Percentiles rank a stretch among this genome's conserved stretches.
These are phyloP conservation scores for Andrena camellia DNA, from an alignment of 2,888 invertebrate genomes.

Conservation along the genomic window DNA sequence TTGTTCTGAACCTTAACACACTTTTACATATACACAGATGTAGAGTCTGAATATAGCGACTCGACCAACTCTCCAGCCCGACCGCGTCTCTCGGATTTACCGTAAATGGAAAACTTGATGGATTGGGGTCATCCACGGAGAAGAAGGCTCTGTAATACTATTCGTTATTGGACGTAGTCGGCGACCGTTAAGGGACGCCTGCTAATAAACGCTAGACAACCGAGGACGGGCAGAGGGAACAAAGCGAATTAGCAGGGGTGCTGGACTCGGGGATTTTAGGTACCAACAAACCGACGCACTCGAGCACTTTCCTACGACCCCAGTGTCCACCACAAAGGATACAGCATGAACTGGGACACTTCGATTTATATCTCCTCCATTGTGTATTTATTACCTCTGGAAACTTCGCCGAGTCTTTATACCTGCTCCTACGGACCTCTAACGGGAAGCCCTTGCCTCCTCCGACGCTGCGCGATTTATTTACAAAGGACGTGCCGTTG, in stretches of 20 bases:
- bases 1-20: too few relatives aligned
- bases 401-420: conserved; percentile 17
- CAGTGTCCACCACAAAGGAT: conserved; percentile 27
- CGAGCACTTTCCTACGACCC: conserved; percentile 17
- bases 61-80: too few relatives aligned
- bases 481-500: not conserved
- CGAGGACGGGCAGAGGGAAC: conserved; percentile 19
- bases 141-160: not conserved
- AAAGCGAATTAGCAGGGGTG: conserved; percentile 40
- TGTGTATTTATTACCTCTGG: conserved; percentile 39
- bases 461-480: not conserved
- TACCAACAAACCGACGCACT: not conserved
- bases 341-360: conserved; percentile 31
- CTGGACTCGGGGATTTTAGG: conserved; percentile 33
- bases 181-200: conserved; percentile 11
- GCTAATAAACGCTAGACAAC: conserved; percentile 22
- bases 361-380: conserved; percentile 38
- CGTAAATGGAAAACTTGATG: conserved; percentile 10
- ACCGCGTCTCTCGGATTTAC: too few relatives aligned
- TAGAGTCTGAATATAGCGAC: too few relatives aligned
- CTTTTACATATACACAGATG: too few relatives aligned
- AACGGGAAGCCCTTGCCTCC: conserved; percentile 2
- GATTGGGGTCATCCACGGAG: not conserved
- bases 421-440: conserved; percentile 9
- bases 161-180: conserved; percentile 11